Evolutionary conservation across 2,888 invertebrate genomes (phyloP).

Genomic region (Eucera pruinosa): DNA sequence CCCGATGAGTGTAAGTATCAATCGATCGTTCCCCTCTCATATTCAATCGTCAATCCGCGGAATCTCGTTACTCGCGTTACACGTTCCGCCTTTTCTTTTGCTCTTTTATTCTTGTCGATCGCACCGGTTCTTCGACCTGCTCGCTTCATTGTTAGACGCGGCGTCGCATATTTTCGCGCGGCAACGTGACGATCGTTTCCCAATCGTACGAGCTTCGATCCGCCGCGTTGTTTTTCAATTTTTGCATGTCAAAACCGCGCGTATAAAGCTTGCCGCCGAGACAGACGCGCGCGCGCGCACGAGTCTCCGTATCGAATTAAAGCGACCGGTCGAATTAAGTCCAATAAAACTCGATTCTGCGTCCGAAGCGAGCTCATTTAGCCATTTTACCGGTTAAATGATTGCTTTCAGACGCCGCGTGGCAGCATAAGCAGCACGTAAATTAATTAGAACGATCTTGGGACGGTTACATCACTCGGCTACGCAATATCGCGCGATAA

Average conservation of each 20-base stretch:
- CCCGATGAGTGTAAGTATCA: conserved; percentile 80
- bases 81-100: not conserved
- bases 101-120: too few relatives aligned
- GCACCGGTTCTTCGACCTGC: not conserved
- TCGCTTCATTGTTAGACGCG: not conserved
- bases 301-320: conserved; percentile 51
- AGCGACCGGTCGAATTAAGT: conserved; percentile 63
- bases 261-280: too few relatives aligned
- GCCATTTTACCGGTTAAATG: conserved; percentile 21
- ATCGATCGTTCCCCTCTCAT: conserved; percentile 6
- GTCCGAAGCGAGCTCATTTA: conserved; percentile 39
- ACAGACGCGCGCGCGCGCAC: not conserved
- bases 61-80: not conserved
- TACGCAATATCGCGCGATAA: not conserved
- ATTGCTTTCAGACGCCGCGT: conserved; percentile 31
- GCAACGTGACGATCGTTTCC: not conserved
- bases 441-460: conserved; percentile 51
- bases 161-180: not conserved
- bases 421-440: conserved; percentile 25
- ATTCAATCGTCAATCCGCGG: not conserved
- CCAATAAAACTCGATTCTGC: conserved; percentile 56
- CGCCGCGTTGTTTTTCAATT: too few relatives aligned
- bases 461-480: conserved; percentile 20
- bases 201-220: too few relatives aligned
- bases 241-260: too few relatives aligned